phyloP scores from a whole-genome alignment of 2,888 invertebrate species.

The Drepanosiphum platanoidis region DNA sequence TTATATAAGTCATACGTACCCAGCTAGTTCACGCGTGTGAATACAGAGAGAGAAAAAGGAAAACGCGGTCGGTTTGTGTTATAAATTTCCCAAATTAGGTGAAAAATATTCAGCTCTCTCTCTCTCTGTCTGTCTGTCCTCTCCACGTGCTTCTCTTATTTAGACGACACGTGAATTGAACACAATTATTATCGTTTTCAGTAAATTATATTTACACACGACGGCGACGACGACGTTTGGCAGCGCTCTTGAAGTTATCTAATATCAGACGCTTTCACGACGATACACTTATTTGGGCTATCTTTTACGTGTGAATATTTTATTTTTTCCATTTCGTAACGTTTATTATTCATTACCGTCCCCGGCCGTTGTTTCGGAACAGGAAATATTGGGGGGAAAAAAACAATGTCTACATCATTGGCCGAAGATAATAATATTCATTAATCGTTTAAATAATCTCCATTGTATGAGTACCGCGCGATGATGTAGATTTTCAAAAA shows the following conservation, averaged over 20 bases:
- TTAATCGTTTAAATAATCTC: constrained; percentile 14
- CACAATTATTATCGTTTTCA: not conserved
- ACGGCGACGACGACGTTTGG: too few relatives aligned
- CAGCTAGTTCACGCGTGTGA: constrained; percentile 14
- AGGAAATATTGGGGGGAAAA: not conserved
- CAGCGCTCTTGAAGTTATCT: not conserved
- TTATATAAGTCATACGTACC: constrained; percentile 11
- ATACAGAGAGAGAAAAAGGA: constrained; percentile 1
- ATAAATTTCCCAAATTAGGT: constrained; percentile 29
- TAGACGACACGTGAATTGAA: constrained; percentile 6
- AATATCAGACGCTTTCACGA: not conserved
- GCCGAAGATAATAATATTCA: not conserved
- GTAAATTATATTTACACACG: constrained; percentile 16
- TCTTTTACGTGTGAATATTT: not conserved
- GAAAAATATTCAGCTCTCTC: constrained; percentile 28
- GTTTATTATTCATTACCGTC: not conserved
- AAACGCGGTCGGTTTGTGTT: constrained; percentile 22
- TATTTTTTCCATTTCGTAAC: not conserved
- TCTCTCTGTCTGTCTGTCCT: not conserved
- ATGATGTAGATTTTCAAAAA: not conserved
- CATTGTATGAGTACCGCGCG: not conserved
- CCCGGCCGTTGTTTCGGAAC: not conserved
- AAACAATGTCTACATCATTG: not conserved
- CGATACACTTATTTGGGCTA: not conserved
- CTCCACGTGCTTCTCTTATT: not conserved